These are phyloP conservation scores for Notothenia rossii DNA, from an alignment of 2,113 vertebrate genomes.

Conservation along the genomic window DNA sequence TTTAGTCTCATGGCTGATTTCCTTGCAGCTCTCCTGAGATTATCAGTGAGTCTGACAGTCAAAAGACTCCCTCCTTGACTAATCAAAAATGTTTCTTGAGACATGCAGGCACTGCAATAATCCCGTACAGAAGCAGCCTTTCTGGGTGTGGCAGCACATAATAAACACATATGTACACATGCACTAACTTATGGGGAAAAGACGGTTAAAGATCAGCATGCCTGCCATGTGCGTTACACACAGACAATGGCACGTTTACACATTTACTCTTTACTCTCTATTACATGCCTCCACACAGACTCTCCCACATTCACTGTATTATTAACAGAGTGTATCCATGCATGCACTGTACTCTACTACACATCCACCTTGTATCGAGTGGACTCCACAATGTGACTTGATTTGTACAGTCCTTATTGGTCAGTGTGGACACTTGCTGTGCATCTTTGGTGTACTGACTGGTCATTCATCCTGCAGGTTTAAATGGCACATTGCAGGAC, in stretches of 20 bases:
- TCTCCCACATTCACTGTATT: constrained; percentile 17
- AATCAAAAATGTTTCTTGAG: constrained; percentile 58
- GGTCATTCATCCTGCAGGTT: constrained; percentile 8
- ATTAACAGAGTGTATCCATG: constrained; percentile 13
- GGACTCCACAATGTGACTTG: neutral
- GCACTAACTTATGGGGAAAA: constrained; percentile 10
- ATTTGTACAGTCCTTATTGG: neutral
- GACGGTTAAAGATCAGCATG: neutral
- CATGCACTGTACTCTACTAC: neutral
- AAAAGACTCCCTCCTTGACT: constrained; percentile 57
- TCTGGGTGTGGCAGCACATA: constrained; percentile 49
- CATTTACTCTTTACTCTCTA: neutral
- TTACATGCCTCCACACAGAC: constrained; percentile 21
- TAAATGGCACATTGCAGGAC: constrained; percentile 16
- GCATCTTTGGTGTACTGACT: neutral
- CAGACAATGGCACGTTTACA: neutral
- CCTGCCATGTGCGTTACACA: neutral
- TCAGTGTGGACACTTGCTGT: neutral
- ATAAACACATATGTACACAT: constrained; percentile 17
- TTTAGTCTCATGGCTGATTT: constrained; percentile 70
- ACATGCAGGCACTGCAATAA: constrained; percentile 38
- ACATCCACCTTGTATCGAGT: neutral
- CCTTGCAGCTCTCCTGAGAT: constrained; percentile 67
- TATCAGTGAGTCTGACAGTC: constrained; percentile 61
- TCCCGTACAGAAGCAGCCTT: constrained; percentile 34